Evolutionary conservation across 2,888 invertebrate genomes (phyloP).

Genomic region (Tanaodytes sp.): DNA sequence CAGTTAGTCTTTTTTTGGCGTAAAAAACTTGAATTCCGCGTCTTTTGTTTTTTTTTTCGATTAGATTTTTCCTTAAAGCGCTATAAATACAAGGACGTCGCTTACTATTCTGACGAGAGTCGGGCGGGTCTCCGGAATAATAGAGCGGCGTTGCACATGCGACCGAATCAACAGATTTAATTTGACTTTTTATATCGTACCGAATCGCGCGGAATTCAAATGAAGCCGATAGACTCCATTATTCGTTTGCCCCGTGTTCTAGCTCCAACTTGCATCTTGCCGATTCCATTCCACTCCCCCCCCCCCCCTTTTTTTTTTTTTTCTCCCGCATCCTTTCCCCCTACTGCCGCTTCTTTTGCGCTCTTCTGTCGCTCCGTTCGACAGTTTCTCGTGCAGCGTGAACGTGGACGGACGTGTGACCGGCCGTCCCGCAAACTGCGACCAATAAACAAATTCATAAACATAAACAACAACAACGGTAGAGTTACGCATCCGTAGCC

Average conservation of each 20-base stretch:
- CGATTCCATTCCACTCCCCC: slow-evolving; percentile 8
- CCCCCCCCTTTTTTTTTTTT: slow-evolving; percentile 7
- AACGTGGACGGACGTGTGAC: slow-evolving; percentile 10
- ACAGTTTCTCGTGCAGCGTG: background rate
- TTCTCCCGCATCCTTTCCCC: background rate
- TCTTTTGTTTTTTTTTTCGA: too few species aligned
- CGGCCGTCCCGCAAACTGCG: background rate
- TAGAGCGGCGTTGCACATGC: too few species aligned
- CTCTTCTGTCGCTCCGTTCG: slow-evolving; percentile 25
- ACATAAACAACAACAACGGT: background rate
- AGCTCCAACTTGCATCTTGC: slow-evolving; percentile 33
- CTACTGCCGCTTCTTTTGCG: too few species aligned
- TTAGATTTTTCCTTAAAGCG: too few species aligned
- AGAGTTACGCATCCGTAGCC: background rate
- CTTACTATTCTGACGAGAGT: too few species aligned
- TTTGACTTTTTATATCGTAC: slow-evolving; percentile 56
- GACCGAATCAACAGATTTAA: slow-evolving; percentile 60
- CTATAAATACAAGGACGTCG: too few species aligned
- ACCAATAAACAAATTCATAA: slow-evolving; percentile 1
- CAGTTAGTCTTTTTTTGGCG: too few species aligned
- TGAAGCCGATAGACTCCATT: slow-evolving; percentile 48
- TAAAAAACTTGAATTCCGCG: too few species aligned
- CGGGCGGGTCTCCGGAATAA: too few species aligned
- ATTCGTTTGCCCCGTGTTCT: slow-evolving; percentile 31
- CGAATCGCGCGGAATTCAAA: slow-evolving; percentile 52